Evolutionary conservation across 1,140 invertebrate genomes (phyloP), one percentile per base, ranked within the genome.

Genomic region (Lepidurus couesii): DNA sequence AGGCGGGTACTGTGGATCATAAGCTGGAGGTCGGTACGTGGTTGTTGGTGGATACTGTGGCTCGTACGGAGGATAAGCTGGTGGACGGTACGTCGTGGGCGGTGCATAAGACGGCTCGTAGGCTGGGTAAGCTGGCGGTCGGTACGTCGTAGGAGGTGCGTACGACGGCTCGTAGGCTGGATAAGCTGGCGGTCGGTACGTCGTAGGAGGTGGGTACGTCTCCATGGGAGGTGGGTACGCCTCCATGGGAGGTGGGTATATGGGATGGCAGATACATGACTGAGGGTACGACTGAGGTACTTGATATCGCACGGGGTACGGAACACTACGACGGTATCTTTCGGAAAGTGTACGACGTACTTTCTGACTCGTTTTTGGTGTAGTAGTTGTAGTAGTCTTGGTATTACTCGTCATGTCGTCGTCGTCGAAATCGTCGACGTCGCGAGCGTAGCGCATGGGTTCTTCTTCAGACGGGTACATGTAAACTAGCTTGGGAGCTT

Each of bases 11-110:
- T 47, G 74, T 42, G 10, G 74, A 21, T 26, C 24, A 9, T 42
- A 75, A 44, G 6, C n/a, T 11, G 74, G 43, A 44, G 34, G 34
- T 16, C 34, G 34, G 34, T 42, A 44, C 11, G 43, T 45, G n/a
- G 75, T 34, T 11, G 75, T 44, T 44, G 75, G 75, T 44, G 75
- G 47, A 47, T 77, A 77, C 8, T 34, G 7, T 75, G 74, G 74
- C 11, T 44, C 43, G 24, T 75, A 75, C 4, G n/a, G 0, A n/a
- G 74, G 74, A 75, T 16, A 11, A 42, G 74, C 10, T 34, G 74
- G 0, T 34, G 10, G 10, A 1, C 10, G 42, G n/a, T 26, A 43
- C 42, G 74, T 42, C n/a, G 74, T 26, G 3, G 21, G 6, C 6
- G 47, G 11, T 65, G 21, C 47, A 7, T 21, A 65, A 3, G 47